Evolutionary conservation across 2,113 vertebrate genomes (phyloP).

Genomic region (Cygnus buccinator): DNA sequence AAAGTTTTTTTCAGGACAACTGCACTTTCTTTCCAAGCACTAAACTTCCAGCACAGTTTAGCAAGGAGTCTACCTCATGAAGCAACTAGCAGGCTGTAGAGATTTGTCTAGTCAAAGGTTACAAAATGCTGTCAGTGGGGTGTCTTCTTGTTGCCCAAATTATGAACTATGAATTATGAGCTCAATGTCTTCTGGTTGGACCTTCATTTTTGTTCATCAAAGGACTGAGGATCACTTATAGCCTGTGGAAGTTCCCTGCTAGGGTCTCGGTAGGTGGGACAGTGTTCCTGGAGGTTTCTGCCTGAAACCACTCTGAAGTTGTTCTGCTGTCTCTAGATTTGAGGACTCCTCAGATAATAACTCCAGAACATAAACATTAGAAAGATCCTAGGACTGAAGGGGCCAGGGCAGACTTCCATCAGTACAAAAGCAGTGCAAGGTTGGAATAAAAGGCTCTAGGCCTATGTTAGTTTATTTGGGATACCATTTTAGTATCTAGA

Average conservation of each 20-base stretch:
- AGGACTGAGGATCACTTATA: neutral
- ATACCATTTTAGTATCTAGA: neutral
- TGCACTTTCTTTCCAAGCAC: neutral
- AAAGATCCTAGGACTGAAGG: neutral
- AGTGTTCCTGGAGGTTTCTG: neutral
- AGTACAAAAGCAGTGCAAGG: neutral
- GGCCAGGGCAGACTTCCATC: neutral
- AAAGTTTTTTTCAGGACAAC: neutral
- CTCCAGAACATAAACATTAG: neutral
- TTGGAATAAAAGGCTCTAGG: neutral
- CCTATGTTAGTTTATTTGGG: neutral
- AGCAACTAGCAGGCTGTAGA: neutral
- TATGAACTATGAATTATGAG: neutral
- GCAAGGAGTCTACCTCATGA: neutral
- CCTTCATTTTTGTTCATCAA: neutral
- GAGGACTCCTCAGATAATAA: neutral
- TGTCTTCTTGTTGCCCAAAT: neutral
- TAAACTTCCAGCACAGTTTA: neutral
- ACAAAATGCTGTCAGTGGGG: neutral
- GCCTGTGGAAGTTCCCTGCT: neutral
- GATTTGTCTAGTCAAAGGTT: neutral
- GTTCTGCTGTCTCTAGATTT: neutral
- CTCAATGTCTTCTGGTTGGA: neutral
- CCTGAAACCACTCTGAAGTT: neutral
- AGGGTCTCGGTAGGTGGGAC: neutral